Percentiles rank a stretch among this genome's conserved stretches.
phyloP scores from a whole-genome alignment of 2,113 vertebrate species.

The Casuarius casuarius region DNA sequence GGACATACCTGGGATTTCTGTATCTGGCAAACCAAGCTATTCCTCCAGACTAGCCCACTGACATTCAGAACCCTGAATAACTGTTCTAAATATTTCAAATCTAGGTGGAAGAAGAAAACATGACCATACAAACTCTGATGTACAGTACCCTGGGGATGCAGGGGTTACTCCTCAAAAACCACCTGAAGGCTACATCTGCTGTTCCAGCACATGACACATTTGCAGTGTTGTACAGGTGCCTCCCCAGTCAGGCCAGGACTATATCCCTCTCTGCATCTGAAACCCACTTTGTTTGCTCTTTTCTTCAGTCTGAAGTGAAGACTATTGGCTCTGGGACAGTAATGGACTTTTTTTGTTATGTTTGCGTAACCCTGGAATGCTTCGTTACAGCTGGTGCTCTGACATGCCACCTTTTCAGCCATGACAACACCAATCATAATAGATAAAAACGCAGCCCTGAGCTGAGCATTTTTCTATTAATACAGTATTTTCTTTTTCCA shows the following conservation, averaged over 20 bases:
- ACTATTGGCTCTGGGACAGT: not conserved
- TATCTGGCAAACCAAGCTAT: not conserved
- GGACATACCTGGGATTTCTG: not conserved
- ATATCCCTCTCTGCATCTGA: not conserved
- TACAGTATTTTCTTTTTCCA: not conserved
- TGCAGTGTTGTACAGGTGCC: not conserved
- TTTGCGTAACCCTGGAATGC: not conserved
- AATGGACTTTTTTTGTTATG: not conserved
- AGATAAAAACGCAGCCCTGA: not conserved
- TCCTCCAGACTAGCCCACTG: not conserved
- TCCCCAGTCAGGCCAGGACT: not conserved
- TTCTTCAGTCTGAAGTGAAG: not conserved
- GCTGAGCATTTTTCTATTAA: not conserved
- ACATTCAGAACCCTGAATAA: not conserved
- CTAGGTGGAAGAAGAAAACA: not conserved
- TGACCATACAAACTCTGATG: not conserved
- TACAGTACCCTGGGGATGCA: not conserved
- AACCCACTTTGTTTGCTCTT: not conserved
- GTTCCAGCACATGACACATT: fast-evolving
- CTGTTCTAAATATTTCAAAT: not conserved
- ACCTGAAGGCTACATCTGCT: fast-evolving
- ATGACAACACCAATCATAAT: not conserved
- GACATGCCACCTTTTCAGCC: not conserved
- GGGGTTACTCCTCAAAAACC: not conserved
- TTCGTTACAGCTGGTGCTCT: not conserved